phyloP scores from a whole-genome alignment of 2,797 vertebrate genomes.

The Nothura maculosa region DNA sequence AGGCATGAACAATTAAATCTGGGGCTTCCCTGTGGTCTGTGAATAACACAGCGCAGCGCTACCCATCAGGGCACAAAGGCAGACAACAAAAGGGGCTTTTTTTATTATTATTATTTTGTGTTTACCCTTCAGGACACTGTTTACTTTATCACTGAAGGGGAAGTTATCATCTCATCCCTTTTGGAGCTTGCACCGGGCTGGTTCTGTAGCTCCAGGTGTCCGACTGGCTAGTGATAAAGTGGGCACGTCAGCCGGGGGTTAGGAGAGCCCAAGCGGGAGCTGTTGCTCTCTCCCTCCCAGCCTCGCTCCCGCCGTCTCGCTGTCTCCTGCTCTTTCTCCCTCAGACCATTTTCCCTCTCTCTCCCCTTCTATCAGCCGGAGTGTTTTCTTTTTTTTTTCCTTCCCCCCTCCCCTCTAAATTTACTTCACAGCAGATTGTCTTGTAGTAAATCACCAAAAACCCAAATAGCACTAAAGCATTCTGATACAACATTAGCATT shows the following conservation, averaged over 20 bases:
- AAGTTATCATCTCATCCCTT: slow-evolving; percentile 77
- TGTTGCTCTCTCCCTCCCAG: slow-evolving; percentile 7
- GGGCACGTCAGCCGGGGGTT: slow-evolving; percentile 65
- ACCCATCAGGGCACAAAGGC: slow-evolving; percentile 79
- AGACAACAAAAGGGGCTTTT: slow-evolving; percentile 73
- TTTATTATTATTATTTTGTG: slow-evolving; percentile 70
- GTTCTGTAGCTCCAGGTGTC: slow-evolving; percentile 68
- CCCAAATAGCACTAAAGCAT: slow-evolving; percentile 92
- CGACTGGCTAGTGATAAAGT: slow-evolving; percentile 70
- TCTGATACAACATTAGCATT: slow-evolving; percentile 92
- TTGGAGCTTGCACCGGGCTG: slow-evolving; percentile 69
- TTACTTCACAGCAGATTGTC: slow-evolving; percentile 90
- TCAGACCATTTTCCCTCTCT: slow-evolving; percentile 67
- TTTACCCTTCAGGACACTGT: slow-evolving; percentile 86
- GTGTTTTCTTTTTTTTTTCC: slow-evolving; percentile 65
- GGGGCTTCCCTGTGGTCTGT: slow-evolving; percentile 83
- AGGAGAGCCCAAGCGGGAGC: slow-evolving; percentile 56
- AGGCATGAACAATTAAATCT: slow-evolving; percentile 81
- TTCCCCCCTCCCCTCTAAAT: slow-evolving; percentile 83
- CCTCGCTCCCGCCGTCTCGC: slow-evolving; percentile 40
- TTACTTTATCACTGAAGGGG: slow-evolving; percentile 82
- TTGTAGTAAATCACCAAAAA: slow-evolving; percentile 90
- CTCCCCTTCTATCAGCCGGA: slow-evolving; percentile 43
- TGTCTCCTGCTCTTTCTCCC: slow-evolving; percentile 73
- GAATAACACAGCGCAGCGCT: slow-evolving; percentile 78